Evolutionary conservation across 2,888 invertebrate genomes (phyloP), one percentile per base, ranked within the genome.

Genomic region (Eumerus sabulonum): DNA sequence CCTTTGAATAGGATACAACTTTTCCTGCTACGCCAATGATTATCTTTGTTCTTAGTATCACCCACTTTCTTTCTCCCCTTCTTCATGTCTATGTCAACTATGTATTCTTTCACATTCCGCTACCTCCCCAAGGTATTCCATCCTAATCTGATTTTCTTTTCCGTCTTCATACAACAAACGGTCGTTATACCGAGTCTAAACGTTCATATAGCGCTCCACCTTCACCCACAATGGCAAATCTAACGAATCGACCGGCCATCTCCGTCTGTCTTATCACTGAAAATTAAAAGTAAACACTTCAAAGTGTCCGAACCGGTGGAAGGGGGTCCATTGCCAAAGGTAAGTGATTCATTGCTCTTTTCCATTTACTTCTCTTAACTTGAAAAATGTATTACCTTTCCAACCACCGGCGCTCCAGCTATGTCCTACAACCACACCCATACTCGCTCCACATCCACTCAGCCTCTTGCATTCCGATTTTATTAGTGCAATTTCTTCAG

Each of bases 341-440:
- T 74, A 79, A 79, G 79, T 79, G 79, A 79, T 79, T 79, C 79
- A 79, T 79, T 79, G 68, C 79, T 79, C 79, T 74, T 79, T 79
- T 79, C 77, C 72, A 77, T 77, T 77, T 77, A 77, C 72, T 77
- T 57, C 68, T 60, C 42, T 54, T 62, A 70, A 79, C 68, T 79
- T 79, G 73, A 74, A 79, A 74, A 79, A 79, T 64, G 68, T 79
- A 79, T 79, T 79, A 74, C 74, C 64, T 77, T 57, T 56, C 45
- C 51, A 53, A 72, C 59, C 66, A 56, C 47, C 27, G n/a, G 35
- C 42, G 38, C 60, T 64, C 19, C 36, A 54, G 50, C 45, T 42
- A 50, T 47, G 18, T 38, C 14, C 36, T n/a, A n/a, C 53, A 9
- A 47, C 53, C 45, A 38, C 5, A 18, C 35, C n/a, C n/a, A n/a